These are phyloP conservation scores for Oncorhynchus tshawytscha DNA, from an alignment of 2,113 vertebrate species.

Conservation along the genomic window DNA sequence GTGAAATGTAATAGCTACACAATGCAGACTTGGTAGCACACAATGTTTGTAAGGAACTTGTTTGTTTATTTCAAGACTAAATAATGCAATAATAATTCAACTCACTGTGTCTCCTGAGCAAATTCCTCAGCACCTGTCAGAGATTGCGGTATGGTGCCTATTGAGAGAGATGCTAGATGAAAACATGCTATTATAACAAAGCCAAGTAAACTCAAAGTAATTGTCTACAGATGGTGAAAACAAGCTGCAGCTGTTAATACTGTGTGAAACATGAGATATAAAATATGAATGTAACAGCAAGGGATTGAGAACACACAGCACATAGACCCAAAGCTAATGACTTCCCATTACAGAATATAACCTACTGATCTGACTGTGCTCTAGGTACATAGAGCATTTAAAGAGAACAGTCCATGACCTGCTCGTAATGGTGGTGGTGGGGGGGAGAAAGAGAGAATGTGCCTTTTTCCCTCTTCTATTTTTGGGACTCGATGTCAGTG, in stretches of 20 bases:
- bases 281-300: constrained; percentile 73
- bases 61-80: constrained; percentile 76
- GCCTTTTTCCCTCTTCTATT: constrained; percentile 6
- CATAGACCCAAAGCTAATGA: constrained; percentile 65
- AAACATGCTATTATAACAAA: constrained; percentile 77
- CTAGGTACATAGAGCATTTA: background rate
- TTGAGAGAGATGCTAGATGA: constrained; percentile 71
- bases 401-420: background rate
- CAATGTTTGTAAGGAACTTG: constrained; percentile 61
- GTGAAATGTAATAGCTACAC: constrained; percentile 56
- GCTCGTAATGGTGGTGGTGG: background rate
- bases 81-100: constrained; percentile 78
- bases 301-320: constrained; percentile 70
- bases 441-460: background rate
- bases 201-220: constrained; percentile 75
- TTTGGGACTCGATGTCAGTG: constrained; percentile 52
- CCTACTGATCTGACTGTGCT: constrained; percentile 48
- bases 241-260: constrained; percentile 78
- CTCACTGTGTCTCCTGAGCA: constrained; percentile 70
- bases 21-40: constrained; percentile 61
- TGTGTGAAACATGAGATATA: constrained; percentile 75
- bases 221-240: constrained; percentile 78
- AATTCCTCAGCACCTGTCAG: constrained; percentile 77
- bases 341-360: constrained; percentile 65
- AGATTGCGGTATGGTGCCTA: constrained; percentile 67